Base-by-base conservation (phyloP, 2,888 invertebrate species). In the Branchipolynoe longqiensis region DNA sequence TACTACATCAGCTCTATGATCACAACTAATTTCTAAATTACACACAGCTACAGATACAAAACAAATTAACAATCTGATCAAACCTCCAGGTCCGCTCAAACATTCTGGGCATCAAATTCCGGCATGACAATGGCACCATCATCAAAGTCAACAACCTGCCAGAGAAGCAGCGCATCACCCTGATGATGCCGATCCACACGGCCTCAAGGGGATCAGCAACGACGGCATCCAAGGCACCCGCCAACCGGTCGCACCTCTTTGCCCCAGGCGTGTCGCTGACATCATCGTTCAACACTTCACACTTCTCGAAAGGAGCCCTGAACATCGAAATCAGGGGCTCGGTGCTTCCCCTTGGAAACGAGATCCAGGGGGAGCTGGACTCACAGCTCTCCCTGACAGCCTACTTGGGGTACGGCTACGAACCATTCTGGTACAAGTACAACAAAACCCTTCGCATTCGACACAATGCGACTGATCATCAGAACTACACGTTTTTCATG, bases 401-500 rank as follows among this genome's bases (percentile, higher is more conserved):
- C n/a, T 82, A 58, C 38, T 33, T 82, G 1, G 82, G 82, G 4
- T 36, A 56, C 22, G 82, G 36, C 22, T 56, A 22, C 18, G 58
- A 56, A 33, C 82, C 82, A 31, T 31, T 6, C 56, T 54, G 56
- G 56, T 54, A 54, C n/a, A 28, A 31, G 8, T 82, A 56, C 58
- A 38, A 14, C 31, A 22, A 82, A 22, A 78, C 18, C 8, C 78
- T 78, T 18, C n/a, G 14, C 69, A 69, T 69, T 48, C 14, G 31
- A 0, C 22, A 2, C 2, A 54, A 82, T 33, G 12, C 56, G 1
- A 31, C 36, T 6, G 33, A 38, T n/a, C 82, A 82, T 38, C 4
- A 3, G 14, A 6, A 82, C 31, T 82, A 56, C 36, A 82, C 82
- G 31, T 82, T 82, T 58, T 82, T 82, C 56, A 36, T 25, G 58